Evolutionary conservation across 1,140 invertebrate species (phyloP).

Genomic region (Drosophila murphyi): DNA sequence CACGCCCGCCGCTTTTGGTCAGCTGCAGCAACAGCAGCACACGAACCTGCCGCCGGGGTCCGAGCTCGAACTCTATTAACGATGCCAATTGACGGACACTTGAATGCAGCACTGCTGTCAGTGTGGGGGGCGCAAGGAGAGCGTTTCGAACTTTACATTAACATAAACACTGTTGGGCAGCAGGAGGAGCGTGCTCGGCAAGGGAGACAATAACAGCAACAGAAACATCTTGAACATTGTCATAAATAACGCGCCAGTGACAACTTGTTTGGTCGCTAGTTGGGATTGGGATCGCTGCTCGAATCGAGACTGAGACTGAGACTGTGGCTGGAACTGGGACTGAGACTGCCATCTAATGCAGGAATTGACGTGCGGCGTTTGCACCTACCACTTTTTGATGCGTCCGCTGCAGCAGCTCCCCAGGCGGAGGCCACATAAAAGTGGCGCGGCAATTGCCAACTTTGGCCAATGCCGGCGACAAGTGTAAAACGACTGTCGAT

Average conservation of each 20-base stretch:
- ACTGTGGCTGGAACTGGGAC: slow-evolving; percentile 22
- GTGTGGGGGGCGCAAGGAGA: slow-evolving; percentile 4
- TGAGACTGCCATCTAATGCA: slow-evolving; percentile 64
- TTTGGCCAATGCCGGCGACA: slow-evolving; percentile 82
- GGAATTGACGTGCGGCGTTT: slow-evolving; percentile 82
- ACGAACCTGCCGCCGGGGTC: slow-evolving; percentile 47
- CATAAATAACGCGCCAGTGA: slow-evolving; percentile 82
- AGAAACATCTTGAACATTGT: slow-evolving; percentile 80
- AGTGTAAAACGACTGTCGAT: slow-evolving; percentile 80
- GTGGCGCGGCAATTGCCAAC: slow-evolving; percentile 82
- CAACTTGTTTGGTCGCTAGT: slow-evolving; percentile 68
- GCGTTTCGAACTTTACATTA: slow-evolving; percentile 55
- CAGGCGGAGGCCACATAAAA: slow-evolving; percentile 78
- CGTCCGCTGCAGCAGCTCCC: slow-evolving; percentile 58
- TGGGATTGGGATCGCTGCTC: slow-evolving; percentile 38
- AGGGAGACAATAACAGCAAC: slow-evolving; percentile 35
- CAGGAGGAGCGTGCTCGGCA: slow-evolving; percentile 31
- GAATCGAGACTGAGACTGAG: slow-evolving; percentile 34
- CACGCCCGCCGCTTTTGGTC: slow-evolving; percentile 80
- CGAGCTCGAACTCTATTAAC: slow-evolving; percentile 75
- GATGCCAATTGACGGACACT: slow-evolving; percentile 81
- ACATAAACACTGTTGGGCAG: slow-evolving; percentile 65
- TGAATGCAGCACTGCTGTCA: slow-evolving; percentile 74
- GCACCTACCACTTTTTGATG: slow-evolving; percentile 77
- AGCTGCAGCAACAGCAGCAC: slow-evolving; percentile 28